Evolutionary conservation across 2,888 invertebrate genomes (phyloP), one percentile per base, ranked within the genome.

Genomic region (Zaprionus obscuricornis): DNA sequence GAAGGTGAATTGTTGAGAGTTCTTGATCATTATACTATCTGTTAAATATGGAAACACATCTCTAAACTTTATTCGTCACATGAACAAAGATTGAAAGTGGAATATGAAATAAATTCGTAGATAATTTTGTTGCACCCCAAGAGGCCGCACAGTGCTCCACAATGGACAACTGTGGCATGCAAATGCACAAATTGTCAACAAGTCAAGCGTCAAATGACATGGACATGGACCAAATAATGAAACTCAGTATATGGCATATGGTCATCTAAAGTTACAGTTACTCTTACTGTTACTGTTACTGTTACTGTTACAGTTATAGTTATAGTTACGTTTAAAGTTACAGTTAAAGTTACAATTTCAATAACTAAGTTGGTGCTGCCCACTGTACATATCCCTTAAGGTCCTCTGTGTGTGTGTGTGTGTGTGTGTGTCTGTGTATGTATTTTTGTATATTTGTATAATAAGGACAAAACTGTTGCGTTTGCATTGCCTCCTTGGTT

Each of bases 401-500:
- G n/a, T n/a, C n/a, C n/a, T n/a, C n/a, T 34, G 56, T 29, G 11
- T 31, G n/a, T 40, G 33, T 33, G 14, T 14, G 20, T 51, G n/a
- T 24, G n/a, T 27, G 8, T 20, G 31, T 26, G 10, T 10, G 6
- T 27, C 10, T 20, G 37, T 10, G 27, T 24, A 26, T 26, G 10
- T 24, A 11, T 31, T 29, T 51, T 46, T 14, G n/a, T 10, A 8
- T n/a, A 3, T 10, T 34, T 20, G 3, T 22, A 13, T n/a, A n/a
- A n/a, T n/a, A n/a, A n/a, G 10, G 11, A 36, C 8, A 47, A 7
- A 8, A 14, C 20, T 33, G 8, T 64, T 63, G 18, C 77, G 60
- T 49, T 70, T 75, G 71, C 66, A 83, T 66, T 60, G 70, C 17
- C 74, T 84, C 84, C 81, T 86, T 42, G 52, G 86, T 88, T 84